Base-by-base conservation (phyloP, 2,797 vertebrate genomes). In the Eulemur mongoz region DNA sequence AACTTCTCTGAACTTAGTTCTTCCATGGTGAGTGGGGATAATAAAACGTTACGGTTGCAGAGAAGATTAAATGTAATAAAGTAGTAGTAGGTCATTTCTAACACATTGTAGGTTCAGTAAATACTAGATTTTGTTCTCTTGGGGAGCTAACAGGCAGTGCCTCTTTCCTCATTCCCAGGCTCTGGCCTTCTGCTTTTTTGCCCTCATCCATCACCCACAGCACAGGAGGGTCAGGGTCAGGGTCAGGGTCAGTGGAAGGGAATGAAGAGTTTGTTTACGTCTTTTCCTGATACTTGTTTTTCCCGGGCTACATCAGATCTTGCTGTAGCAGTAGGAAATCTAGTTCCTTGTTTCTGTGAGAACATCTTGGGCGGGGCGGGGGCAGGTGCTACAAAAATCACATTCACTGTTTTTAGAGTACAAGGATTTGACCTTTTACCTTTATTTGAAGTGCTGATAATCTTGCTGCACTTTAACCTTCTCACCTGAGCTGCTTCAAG, bases 401-500 rank as follows among this genome's bases (percentile, higher is more conserved):
- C 0, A 2, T 5, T 7, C 14, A 3, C 30, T 5, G 1, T 69
- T 45, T 72, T 13, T 2, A 3, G 32, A 38, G 43, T 17, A 2
- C n/a, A 48, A 1, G 6, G 27, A 40, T 25, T 59, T 59, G 2
- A 14, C 35, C 32, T 57, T 25, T 61, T 6, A 2, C 30, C 25
- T 63, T 32, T 67, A 13, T 4, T 83, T 12, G 61, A 65, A 43
- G 40, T 4, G 20, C 25, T 15, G 2, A 5, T 65, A 1, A 7
- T 22, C 70, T 67, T 5, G 1, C 73, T 27, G 25, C 32, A 30
- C 12, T 94, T 54, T 13, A 50, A 0, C 22, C 14, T 32, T 67
- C 22, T 70, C 23, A 0, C 63, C 57, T 45, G 76, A 72, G 59
- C 22, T 23, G 1, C 35, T n/a, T 18, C 1, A 17, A 63, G 52